These are phyloP conservation scores for Bothrops jararaca DNA, from an alignment of 2,113 vertebrate genomes.

Conservation along the genomic window DNA sequence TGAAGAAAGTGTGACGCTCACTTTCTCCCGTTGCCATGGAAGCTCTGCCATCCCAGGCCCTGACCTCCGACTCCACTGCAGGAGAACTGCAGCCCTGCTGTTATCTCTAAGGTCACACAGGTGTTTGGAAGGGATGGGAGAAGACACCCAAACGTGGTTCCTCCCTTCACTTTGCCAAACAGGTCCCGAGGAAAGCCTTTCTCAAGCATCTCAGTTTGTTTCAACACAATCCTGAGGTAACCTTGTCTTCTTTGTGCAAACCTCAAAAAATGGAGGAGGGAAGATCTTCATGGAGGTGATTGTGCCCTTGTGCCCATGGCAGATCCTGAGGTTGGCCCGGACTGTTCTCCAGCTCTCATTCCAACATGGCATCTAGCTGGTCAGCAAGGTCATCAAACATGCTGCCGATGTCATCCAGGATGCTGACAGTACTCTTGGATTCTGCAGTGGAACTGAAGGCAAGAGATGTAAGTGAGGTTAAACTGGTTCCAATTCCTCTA, in stretches of 20 bases:
- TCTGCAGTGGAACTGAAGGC: constrained; percentile 71
- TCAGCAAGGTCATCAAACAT: constrained; percentile 99
- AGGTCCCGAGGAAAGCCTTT: constrained; percentile 40
- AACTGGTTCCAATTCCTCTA: fast-evolving
- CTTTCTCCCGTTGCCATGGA: neutral
- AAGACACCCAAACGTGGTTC: neutral
- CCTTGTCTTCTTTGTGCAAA: constrained; percentile 71
- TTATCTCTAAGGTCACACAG: neutral
- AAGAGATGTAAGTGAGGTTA: fast-evolving
- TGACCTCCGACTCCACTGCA: neutral
- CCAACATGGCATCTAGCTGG: constrained; percentile 98
- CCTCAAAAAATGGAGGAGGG: constrained; percentile 58
- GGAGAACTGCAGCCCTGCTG: neutral
- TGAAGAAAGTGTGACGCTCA: neutral
- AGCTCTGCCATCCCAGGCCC: neutral
- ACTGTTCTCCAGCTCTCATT: constrained; percentile 76
- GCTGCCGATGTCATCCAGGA: constrained; percentile 98
- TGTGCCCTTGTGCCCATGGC: constrained; percentile 71
- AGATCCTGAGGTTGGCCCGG: constrained; percentile 69
- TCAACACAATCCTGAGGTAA: constrained; percentile 78
- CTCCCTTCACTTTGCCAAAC: constrained; percentile 38
- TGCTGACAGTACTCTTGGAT: constrained; percentile 93
- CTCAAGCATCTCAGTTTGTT: constrained; percentile 36
- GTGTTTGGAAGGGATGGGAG: constrained; percentile 23
- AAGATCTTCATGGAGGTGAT: constrained; percentile 43